These are phyloP conservation scores for Patiria pectinifera DNA, from an alignment of 53 echinoderm and acorn worm genomes.

Conservation along the genomic window DNA sequence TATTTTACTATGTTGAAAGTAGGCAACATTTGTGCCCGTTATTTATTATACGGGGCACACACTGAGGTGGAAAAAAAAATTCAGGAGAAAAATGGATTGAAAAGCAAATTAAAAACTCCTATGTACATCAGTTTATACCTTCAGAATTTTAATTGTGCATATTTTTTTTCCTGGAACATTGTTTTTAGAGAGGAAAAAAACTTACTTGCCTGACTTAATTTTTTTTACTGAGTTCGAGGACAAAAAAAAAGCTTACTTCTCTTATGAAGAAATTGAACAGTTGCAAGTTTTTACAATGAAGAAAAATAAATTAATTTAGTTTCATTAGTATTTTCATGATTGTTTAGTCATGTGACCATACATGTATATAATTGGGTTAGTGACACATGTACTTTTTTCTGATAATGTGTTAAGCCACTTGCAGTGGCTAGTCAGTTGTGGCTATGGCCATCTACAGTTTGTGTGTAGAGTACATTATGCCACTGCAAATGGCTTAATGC, in stretches of 20 bases:
- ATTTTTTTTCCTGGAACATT: neutral
- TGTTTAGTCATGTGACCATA: neutral
- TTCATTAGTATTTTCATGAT: neutral
- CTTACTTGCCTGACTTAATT: neutral
- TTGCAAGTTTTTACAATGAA: neutral
- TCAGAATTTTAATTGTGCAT: neutral
- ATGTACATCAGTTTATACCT: neutral
- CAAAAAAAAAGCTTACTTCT: neutral
- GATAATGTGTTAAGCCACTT: too few species aligned
- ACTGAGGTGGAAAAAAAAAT: neutral
- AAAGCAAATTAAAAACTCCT: slow-evolving; percentile 14
- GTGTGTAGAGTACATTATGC: too few species aligned
- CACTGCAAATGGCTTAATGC: neutral
- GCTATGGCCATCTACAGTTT: too few species aligned
- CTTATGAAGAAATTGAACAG: neutral
- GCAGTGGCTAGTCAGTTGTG: too few species aligned
- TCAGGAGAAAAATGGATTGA: neutral
- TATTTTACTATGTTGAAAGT: neutral
- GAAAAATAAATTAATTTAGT: slow-evolving; percentile 3
- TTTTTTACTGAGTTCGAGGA: neutral
- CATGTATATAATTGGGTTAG: neutral
- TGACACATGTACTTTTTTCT: neutral
- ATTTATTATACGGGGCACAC: neutral
- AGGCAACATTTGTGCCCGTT: neutral
- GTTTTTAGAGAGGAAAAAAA: neutral